These are phyloP conservation scores for Drosophila yooni DNA, from an alignment of 2,888 invertebrate species.

Conservation along the genomic window DNA sequence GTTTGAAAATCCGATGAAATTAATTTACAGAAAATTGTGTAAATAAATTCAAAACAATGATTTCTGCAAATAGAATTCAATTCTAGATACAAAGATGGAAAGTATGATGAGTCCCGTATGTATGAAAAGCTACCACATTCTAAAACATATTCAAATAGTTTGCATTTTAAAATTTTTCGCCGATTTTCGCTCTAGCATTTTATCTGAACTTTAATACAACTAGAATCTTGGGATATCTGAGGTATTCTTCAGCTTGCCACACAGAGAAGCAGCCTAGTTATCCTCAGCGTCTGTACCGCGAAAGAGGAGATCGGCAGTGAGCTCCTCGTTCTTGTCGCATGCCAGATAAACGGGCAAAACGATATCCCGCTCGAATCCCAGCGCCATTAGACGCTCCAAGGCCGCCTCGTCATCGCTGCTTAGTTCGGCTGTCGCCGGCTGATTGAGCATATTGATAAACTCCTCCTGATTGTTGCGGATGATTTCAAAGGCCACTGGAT, in stretches of 20 bases:
- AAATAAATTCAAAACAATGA: background rate
- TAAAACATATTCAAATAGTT: background rate
- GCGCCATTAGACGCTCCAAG: slow-evolving; percentile 70
- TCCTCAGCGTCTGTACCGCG: slow-evolving; percentile 72
- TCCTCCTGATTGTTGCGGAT: slow-evolving; percentile 96
- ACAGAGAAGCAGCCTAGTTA: background rate
- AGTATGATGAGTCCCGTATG: background rate
- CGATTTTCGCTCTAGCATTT: background rate
- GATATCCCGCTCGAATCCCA: slow-evolving; percentile 73
- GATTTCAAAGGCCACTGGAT: slow-evolving; percentile 95
- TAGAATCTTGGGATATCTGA: background rate
- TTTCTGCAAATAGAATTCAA: background rate
- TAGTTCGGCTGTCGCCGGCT: slow-evolving; percentile 21
- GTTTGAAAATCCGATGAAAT: background rate
- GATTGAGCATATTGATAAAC: slow-evolving; percentile 87
- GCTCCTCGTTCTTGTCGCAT: slow-evolving; percentile 78
- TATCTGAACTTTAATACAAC: background rate
- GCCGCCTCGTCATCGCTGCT: slow-evolving; percentile 65
- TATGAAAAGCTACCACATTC: background rate
- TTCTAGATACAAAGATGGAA: background rate
- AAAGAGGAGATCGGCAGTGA: slow-evolving; percentile 77
- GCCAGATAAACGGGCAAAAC: slow-evolving; percentile 75
- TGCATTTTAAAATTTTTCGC: background rate
- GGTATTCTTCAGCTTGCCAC: background rate
- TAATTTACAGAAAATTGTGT: background rate